Conservation (phyloP, 2,797 vertebrate species). For the Rhinatrema bivittatum region DNA sequence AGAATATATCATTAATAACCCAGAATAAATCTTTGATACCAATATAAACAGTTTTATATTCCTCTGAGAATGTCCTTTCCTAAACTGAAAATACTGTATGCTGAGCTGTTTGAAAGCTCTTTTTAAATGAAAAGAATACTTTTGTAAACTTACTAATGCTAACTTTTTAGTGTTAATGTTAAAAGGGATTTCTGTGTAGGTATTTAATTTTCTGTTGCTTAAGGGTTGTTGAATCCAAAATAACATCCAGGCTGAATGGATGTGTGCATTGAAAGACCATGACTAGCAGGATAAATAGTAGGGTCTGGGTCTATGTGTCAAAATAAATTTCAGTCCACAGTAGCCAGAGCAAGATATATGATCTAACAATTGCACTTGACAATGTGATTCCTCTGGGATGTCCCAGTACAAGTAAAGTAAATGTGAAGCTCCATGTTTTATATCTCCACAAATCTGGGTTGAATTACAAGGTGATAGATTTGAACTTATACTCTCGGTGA, state of each 20-base stretch:
- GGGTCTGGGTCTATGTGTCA: background rate
- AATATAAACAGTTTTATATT: slow-evolving; percentile 15
- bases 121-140: slow-evolving; percentile 23
- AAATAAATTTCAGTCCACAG: background rate
- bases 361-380: background rate
- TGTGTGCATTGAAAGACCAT: slow-evolving; percentile 5
- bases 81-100: slow-evolving; percentile 24
- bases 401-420: background rate
- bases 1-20: background rate
- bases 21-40: slow-evolving; percentile 18
- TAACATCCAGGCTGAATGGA: slow-evolving; percentile 12
- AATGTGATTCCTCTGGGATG: background rate
- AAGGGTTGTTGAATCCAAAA: slow-evolving; percentile 18
- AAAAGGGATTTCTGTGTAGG: slow-evolving; percentile 7
- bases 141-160: slow-evolving; percentile 18
- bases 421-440: slow-evolving; percentile 3
- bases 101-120: slow-evolving; percentile 8
- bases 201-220: slow-evolving; percentile 21
- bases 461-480: background rate
- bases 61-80: background rate
- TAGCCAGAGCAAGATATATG: background rate
- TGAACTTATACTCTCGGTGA: background rate
- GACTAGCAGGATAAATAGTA: background rate
- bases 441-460: background rate
- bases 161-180: slow-evolving; percentile 15